Evolutionary conservation across 2,797 vertebrate genomes (phyloP).

Genomic region (Myotis daubentonii): DNA sequence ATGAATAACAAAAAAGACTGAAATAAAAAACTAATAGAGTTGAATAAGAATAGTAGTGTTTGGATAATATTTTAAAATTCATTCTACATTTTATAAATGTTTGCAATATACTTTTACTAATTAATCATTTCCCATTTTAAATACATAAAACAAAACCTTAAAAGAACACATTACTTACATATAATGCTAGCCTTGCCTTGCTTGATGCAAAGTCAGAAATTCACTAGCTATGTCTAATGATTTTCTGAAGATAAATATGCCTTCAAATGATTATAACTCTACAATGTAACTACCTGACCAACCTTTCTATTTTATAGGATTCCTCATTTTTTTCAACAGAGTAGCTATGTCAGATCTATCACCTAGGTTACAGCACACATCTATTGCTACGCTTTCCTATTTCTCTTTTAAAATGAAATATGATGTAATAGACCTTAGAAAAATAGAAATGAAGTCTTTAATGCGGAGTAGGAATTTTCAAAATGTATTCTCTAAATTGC

Average conservation of each 20-base stretch:
- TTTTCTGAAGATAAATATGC: constrained; percentile 59
- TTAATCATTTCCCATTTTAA: constrained; percentile 5
- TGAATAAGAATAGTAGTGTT: neutral
- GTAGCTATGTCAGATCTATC: constrained; percentile 52
- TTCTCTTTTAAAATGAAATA: constrained; percentile 60
- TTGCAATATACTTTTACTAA: constrained; percentile 19
- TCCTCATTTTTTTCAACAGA: constrained; percentile 49
- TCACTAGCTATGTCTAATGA: constrained; percentile 48
- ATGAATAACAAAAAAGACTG: neutral
- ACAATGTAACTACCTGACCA: constrained; percentile 15
- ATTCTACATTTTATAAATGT: constrained; percentile 36
- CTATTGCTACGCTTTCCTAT: neutral
- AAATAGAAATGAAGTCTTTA: constrained; percentile 53
- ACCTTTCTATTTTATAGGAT: constrained; percentile 42
- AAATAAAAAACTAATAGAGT: neutral
- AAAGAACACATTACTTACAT: neutral
- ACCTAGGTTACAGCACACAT: constrained; percentile 25
- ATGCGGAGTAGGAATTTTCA: neutral
- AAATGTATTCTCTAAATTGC: constrained; percentile 38
- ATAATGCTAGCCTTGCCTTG: neutral
- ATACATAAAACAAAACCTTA: neutral
- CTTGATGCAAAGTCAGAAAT: constrained; percentile 50
- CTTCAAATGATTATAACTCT: constrained; percentile 47
- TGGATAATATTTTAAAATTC: neutral
- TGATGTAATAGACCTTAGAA: constrained; percentile 48